These are phyloP conservation scores for Remorina albescens DNA, from an alignment of 2,797 vertebrate species.

Conservation along the genomic window DNA sequence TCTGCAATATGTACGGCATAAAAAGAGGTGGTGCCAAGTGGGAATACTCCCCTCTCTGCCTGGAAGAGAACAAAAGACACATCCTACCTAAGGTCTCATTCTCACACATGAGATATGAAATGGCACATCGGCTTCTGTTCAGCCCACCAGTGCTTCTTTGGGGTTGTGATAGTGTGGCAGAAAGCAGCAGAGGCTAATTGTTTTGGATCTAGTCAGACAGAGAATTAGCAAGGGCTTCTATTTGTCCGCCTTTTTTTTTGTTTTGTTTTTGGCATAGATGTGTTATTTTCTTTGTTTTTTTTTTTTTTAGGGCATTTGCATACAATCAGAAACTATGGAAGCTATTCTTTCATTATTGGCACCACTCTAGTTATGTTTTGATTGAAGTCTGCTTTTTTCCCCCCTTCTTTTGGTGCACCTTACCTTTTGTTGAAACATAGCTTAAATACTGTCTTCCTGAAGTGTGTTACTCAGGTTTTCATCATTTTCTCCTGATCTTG, in stretches of 20 bases:
- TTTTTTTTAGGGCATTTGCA: constrained; percentile 42
- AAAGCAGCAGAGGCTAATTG: constrained; percentile 58
- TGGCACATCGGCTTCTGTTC: constrained; percentile 35
- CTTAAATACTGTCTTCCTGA: constrained; percentile 49
- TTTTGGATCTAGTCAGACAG: constrained; percentile 46
- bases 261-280: constrained; percentile 25
- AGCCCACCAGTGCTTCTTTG: constrained; percentile 41
- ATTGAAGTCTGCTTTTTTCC: constrained; percentile 54
- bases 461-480: constrained; percentile 74
- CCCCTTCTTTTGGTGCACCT: no score
- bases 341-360: constrained; percentile 18
- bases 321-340: constrained; percentile 27
- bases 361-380: constrained; percentile 35
- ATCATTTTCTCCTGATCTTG: constrained; percentile 74
- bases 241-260: constrained; percentile 22
- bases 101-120: constrained; percentile 45
- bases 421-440: constrained; percentile 67
- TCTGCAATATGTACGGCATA: constrained; percentile 44
- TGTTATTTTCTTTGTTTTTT: constrained; percentile 19
- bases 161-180: constrained; percentile 24
- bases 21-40: constrained; percentile 53
- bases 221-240: constrained; percentile 32
- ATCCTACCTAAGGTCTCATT: constrained; percentile 51
- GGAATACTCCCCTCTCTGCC: constrained; percentile 61
- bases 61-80: constrained; percentile 68